phyloP scores from a whole-genome alignment of 2,797 vertebrate genomes.

The Pogonophryne albipinna region DNA sequence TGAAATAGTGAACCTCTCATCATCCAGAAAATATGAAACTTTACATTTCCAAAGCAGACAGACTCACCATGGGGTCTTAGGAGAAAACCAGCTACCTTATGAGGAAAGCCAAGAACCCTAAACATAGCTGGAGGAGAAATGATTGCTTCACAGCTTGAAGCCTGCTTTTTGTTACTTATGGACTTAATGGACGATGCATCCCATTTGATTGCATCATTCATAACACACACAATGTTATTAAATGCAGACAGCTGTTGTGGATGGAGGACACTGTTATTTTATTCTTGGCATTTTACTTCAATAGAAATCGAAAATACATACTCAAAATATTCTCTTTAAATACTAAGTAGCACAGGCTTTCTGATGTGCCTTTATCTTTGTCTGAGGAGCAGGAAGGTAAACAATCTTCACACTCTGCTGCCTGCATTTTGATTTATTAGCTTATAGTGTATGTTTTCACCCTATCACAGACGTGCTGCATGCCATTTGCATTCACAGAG shows the following conservation, averaged over 20 bases:
- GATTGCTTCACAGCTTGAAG: constrained; percentile 53
- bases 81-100: constrained; percentile 33
- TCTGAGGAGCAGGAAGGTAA: constrained; percentile 58
- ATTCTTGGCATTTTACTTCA: constrained; percentile 31
- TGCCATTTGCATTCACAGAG: constrained; percentile 60
- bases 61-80: constrained; percentile 50
- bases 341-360: constrained; percentile 21
- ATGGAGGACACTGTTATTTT: not conserved
- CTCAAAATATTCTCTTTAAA: constrained; percentile 47
- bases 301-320: constrained; percentile 24
- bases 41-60: constrained; percentile 60
- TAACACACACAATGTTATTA: not conserved
- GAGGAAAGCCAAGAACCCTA: constrained; percentile 43
- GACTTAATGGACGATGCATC: constrained; percentile 16
- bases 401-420: constrained; percentile 53
- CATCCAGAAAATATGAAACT: constrained; percentile 57
- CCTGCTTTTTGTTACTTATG: constrained; percentile 29
- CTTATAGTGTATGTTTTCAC: constrained; percentile 48
- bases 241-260: not conserved
- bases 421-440: constrained; percentile 71
- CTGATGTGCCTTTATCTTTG: constrained; percentile 50
- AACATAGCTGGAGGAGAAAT: constrained; percentile 39
- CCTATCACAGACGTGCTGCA: constrained; percentile 36
- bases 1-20: constrained; percentile 50
- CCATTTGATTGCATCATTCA: constrained; percentile 13